Percentiles rank a stretch among this genome's conserved stretches.
phyloP scores from a whole-genome alignment of 2,113 vertebrate species.

The Anser brachyrhynchus region DNA sequence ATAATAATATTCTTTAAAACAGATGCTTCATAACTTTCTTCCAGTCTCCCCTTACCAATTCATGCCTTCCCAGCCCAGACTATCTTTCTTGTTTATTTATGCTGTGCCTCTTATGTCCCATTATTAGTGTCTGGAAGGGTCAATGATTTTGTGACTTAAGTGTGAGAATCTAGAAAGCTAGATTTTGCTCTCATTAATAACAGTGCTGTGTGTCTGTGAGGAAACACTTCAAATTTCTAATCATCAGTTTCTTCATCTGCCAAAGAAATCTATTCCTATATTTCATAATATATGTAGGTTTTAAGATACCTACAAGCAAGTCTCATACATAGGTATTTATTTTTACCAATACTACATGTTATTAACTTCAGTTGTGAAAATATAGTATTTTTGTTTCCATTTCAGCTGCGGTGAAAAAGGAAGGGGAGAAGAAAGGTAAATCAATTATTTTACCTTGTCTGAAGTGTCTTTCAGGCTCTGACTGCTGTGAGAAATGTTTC shows the following conservation, averaged over 20 bases:
- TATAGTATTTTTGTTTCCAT: conserved; percentile 13
- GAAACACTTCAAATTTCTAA: background rate
- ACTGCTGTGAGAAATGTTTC: conserved; percentile 22
- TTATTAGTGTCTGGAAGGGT: background rate
- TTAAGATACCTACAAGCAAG: background rate
- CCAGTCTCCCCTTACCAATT: background rate
- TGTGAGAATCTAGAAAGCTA: background rate
- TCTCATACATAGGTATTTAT: background rate
- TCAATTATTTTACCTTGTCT: conserved; percentile 34
- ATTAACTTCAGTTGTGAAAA: background rate
- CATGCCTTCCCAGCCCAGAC: background rate
- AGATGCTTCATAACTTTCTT: background rate
- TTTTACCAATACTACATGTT: background rate
- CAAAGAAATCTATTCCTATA: background rate
- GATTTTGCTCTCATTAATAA: background rate
- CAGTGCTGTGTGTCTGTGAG: background rate
- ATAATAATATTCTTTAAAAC: background rate
- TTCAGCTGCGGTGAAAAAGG: conserved; percentile 52
- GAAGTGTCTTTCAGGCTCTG: conserved; percentile 28
- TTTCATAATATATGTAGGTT: background rate
- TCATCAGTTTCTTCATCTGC: background rate
- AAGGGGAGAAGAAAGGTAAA: conserved; percentile 68
- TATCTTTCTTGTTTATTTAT: background rate
- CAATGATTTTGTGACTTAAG: background rate
- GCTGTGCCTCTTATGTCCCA: background rate